A percentile compares a stretch with the other conserved stretches of the same genome.
Conservation (phyloP, 2,888 invertebrate genomes). For the Macropis europaea region DNA sequence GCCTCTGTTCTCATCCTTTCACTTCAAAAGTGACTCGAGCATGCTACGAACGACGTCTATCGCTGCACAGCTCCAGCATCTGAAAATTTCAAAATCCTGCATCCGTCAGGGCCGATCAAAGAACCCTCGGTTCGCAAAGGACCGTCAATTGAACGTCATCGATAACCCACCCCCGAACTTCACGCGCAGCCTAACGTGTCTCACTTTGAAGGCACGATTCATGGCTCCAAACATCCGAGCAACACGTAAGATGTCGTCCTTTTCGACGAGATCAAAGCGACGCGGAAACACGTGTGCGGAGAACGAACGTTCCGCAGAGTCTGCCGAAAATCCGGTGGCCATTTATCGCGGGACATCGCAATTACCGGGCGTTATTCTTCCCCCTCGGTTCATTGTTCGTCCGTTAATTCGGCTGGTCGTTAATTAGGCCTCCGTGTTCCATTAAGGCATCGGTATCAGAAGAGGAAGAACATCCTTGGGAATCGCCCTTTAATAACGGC, state of each 20-base stretch:
- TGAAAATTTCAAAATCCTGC: no score
- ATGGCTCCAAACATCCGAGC: slow-evolving; percentile 28
- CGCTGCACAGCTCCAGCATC: no score
- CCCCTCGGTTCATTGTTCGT: slow-evolving; percentile 31
- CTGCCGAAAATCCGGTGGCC: neutral
- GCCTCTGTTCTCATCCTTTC: no score
- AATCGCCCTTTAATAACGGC: slow-evolving; percentile 58
- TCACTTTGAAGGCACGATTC: slow-evolving; percentile 33
- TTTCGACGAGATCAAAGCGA: slow-evolving; percentile 38
- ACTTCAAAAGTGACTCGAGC: no score
- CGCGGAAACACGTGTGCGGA: slow-evolving; percentile 1
- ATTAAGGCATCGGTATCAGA: slow-evolving; percentile 43
- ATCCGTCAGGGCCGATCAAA: slow-evolving; percentile 18
- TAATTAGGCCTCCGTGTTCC: slow-evolving; percentile 56
- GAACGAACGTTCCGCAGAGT: no score
- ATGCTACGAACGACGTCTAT: no score
- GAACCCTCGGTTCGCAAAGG: slow-evolving; percentile 6
- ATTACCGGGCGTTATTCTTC: slow-evolving; percentile 18
- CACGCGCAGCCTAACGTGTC: slow-evolving; percentile 19
- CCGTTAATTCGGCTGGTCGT: slow-evolving; percentile 51
- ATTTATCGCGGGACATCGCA: slow-evolving; percentile 7
- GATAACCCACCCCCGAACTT: slow-evolving; percentile 18
- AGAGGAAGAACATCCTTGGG: slow-evolving; percentile 32
- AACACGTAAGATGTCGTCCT: slow-evolving; percentile 36
- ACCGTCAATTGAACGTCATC: slow-evolving; percentile 35